Evolutionary conservation across 2,797 vertebrate genomes (phyloP), one percentile per base, ranked within the genome.

Genomic region (Serranus cabrilla): DNA sequence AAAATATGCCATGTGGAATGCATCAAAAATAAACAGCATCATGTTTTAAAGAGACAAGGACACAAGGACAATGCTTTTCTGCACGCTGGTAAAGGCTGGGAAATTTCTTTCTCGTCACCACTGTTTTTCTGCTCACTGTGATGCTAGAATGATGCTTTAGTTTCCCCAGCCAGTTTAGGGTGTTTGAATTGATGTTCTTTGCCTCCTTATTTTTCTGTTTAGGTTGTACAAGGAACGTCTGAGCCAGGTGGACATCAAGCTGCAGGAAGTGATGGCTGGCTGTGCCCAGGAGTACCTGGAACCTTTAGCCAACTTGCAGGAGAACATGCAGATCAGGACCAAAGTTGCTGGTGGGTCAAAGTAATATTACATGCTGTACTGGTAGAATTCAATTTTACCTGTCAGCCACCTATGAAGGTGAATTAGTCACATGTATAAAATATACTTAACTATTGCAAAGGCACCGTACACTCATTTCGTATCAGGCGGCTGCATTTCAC

Each of bases 241-340:
- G 90, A 99, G 96, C 92, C 98, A 99, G 92, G 97, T 99, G 87
- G 98, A 99, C 93, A 95, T 97, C 90, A 99, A 99, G 89, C 95
- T 99, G 59, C 97, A 99, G 89, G 98, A 99, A 85, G 98, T 99
- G 56, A 97, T 98, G 93, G 97, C 97, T 2, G 98, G 97, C 87
- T 99, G 98, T 91, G 98, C 98, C 76, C 95, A 97, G 10, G 98
- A 99, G 81, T 99, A 99, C 90, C 95, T 99, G 93, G 98, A 99
- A 84, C 98, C 98, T 40, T 88, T 99, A 82, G 98, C 98, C 82
- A 97, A 97, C 89, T 95, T 99, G 80, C 98, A 99, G 94, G 98
- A 99, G 94, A 99, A 99, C 93, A 99, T 99, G 98, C 98, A 99
- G 94, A 99, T 99, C 85, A 95, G 98, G 91, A 99, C 97, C 83